Evolutionary conservation across 2,888 invertebrate species (phyloP).

Genomic region (Aphrophora alni): DNA sequence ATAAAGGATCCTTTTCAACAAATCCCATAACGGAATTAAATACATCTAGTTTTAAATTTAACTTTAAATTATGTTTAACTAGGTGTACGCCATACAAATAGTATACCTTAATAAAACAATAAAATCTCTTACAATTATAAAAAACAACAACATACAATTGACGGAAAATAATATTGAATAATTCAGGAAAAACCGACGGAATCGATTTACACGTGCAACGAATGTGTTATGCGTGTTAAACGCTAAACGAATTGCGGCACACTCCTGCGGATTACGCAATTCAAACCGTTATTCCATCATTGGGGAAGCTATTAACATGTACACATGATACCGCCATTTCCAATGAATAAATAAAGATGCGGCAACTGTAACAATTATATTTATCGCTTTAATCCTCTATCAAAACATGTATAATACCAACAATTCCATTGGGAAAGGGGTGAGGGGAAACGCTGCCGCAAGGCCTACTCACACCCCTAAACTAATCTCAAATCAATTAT

Average conservation of each 20-base stretch:
- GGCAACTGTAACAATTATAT: conserved; percentile 1
- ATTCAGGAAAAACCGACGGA: too few species aligned
- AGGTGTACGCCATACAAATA: too few species aligned
- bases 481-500: background rate
- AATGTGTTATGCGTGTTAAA: background rate
- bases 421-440: background rate
- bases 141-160: too few species aligned
- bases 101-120: too few species aligned
- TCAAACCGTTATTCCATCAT: background rate
- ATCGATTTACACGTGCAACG: too few species aligned
- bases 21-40: too few species aligned
- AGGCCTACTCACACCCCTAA: background rate
- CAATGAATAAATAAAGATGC: background rate
- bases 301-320: background rate
- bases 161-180: too few species aligned
- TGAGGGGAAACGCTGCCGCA: background rate
- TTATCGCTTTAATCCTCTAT: conserved; percentile 1
- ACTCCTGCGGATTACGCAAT: too few species aligned
- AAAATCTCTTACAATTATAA: too few species aligned
- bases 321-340: background rate
- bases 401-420: conserved; percentile 6
- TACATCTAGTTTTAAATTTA: too few species aligned
- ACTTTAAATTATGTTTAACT: too few species aligned
- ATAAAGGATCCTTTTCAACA: too few species aligned
- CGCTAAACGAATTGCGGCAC: background rate